Percentiles rank a stretch among this genome's conserved stretches.
Conservation (phyloP, 2,113 vertebrate genomes). For the Bos indicus region DNA sequence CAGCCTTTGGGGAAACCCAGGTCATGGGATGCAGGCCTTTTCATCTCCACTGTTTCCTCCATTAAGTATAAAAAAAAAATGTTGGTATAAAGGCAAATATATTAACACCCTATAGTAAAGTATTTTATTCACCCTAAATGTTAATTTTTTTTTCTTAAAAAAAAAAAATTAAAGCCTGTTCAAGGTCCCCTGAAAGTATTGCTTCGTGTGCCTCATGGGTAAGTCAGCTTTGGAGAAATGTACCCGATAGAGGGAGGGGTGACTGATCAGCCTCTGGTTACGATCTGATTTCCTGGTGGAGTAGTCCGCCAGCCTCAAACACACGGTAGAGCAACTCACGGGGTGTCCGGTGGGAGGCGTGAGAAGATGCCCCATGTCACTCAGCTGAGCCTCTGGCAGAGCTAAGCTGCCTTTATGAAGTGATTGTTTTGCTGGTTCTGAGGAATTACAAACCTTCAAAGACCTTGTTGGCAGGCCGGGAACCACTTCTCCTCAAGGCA, state of each 20-base stretch:
- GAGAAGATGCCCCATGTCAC: not conserved
- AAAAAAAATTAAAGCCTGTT: not conserved
- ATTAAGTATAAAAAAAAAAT: not conserved
- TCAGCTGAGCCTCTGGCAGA: not conserved
- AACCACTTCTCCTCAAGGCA: not conserved
- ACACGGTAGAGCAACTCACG: fast-evolving
- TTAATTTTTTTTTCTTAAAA: not conserved
- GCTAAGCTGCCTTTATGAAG: not conserved
- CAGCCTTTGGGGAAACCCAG: not conserved
- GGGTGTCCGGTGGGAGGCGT: not conserved
- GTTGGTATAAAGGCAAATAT: not conserved
- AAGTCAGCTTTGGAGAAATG: not conserved
- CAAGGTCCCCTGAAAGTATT: not conserved
- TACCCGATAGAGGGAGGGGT: not conserved
- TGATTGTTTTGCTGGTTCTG: conserved; percentile 5
- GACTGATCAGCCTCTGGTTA: not conserved
- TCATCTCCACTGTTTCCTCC: not conserved
- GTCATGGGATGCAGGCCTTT: not conserved
- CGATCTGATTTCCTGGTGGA: not conserved
- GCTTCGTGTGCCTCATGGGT: not conserved
- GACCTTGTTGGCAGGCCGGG: not conserved
- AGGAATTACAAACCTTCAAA: conserved; percentile 39
- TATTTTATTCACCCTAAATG: not conserved
- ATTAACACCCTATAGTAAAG: not conserved
- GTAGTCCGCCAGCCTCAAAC: too few species aligned